These are phyloP conservation scores for Syngnathus floridae DNA, from an alignment of 2,113 vertebrate genomes.

Conservation along the genomic window DNA sequence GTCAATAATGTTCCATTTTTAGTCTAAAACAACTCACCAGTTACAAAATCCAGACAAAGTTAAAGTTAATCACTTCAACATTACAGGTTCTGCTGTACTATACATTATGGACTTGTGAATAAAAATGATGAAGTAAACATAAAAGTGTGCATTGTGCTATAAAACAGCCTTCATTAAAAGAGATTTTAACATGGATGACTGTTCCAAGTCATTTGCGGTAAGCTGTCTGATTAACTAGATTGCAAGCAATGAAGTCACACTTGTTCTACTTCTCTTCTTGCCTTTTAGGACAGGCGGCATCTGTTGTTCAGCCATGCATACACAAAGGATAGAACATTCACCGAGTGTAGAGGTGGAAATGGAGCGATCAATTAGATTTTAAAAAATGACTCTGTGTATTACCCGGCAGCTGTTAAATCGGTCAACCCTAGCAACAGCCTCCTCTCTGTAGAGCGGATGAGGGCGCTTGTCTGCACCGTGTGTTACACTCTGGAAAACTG, in stretches of 20 bases:
- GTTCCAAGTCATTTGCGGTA: conserved; percentile 10
- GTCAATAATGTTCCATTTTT: too few relatives aligned
- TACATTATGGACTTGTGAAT: background rate
- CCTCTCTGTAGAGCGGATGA: conserved; percentile 47
- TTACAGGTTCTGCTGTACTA: background rate
- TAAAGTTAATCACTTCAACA: background rate
- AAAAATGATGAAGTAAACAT: conserved; percentile 2
- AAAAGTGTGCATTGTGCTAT: background rate
- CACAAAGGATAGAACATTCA: conserved; percentile 40
- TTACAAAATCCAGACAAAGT: too few relatives aligned
- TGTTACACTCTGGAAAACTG: conserved; percentile 63
- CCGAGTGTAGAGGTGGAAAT: conserved; percentile 59
- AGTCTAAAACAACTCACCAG: too few relatives aligned
- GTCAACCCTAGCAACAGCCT: conserved; percentile 56
- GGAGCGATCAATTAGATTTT: conserved; percentile 74
- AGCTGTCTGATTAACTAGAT: conserved; percentile 16
- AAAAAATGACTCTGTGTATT: conserved; percentile 72
- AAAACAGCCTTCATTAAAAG: conserved; percentile 17
- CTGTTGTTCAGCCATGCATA: conserved; percentile 54
- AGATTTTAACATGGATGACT: conserved; percentile 12
- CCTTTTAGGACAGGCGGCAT: conserved; percentile 47
- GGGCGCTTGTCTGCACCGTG: conserved; percentile 47
- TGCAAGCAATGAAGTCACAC: conserved; percentile 16
- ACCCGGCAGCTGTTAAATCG: conserved; percentile 73
- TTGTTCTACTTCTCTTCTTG: conserved; percentile 9